Base-by-base conservation (phyloP, 2,888 invertebrate species). In the Xestia rhomboidea region DNA sequence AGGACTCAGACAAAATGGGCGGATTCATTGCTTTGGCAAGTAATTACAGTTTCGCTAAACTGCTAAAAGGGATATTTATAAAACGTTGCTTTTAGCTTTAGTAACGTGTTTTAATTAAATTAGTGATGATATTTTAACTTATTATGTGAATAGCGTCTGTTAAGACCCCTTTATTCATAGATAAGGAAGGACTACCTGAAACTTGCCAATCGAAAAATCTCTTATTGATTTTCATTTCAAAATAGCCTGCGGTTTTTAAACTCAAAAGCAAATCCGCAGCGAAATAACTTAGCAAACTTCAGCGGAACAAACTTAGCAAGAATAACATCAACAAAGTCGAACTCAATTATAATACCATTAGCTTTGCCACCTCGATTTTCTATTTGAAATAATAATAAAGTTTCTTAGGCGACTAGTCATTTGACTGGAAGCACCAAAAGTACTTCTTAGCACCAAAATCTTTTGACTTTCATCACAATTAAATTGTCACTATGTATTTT, bases 21-120 rank as follows among this genome's bases (percentile, higher is more conserved):
- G 51, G 72, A 79, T 60, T 81, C 85, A 81, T 64, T 69, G 77
- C 81, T 86, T 82, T 82, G 70, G 68, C 71, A 71, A 83, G 84
- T 82, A 83, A 89, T 88, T 88, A 83, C 79, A 72, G 79, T 81
- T 82, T 68, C 69, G 73, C 64, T 81, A 69, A 82, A 81, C 70
- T 68, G 77, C 63, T 75, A 76, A 86, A 86, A 64, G 70, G 73
- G 54, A 83, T 74, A 66, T 81, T 84, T 73, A 74, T 79, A 11
- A 66, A 86, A 82, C 44, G 74, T 46, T 51, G 57, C 73, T 54
- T 73, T 63, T 13, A n/a, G 51, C 66, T 69, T 78, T 46, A 66
- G 71, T 63, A n/a, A 79, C 2, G 24, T 27, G 74, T 74, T 77
- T 73, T 69, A 74, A 68, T 86, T 84, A 41, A 84, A 68, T 78